Conservation (phyloP, 2,888 invertebrate species). For the Dynastes grantii region DNA sequence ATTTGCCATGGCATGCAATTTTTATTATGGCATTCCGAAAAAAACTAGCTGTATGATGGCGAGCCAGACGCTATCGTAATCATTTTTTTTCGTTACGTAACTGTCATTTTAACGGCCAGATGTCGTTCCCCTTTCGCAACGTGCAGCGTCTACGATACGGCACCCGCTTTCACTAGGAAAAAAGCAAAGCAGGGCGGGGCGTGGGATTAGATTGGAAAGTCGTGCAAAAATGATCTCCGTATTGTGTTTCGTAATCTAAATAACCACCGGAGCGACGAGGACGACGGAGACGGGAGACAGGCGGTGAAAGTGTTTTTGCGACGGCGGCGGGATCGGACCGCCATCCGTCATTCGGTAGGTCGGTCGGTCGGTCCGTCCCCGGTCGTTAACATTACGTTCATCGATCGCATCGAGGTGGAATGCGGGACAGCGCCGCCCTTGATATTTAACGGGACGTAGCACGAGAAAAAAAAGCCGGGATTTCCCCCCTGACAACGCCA, state of each 20-base stretch:
- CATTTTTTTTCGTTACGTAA: constrained; percentile 17
- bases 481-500: constrained; percentile 1
- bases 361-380: constrained; percentile 21
- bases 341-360: constrained; percentile 43
- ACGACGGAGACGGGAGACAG: constrained; percentile 41
- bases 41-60: too few relatives aligned
- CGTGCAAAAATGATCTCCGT: constrained; percentile 42
- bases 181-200: constrained; percentile 27
- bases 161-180: constrained; percentile 24
- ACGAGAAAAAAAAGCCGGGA: constrained; percentile 15
- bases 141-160: constrained; percentile 11
- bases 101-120: constrained; percentile 13
- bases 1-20: too few relatives aligned
- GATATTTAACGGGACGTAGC: constrained; percentile 45
- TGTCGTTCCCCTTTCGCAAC: constrained; percentile 17
- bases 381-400: constrained; percentile 45
- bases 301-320: constrained; percentile 50
- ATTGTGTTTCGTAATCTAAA: constrained; percentile 46
- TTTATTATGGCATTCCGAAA: too few relatives aligned
- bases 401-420: constrained; percentile 43
- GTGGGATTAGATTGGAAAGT: constrained; percentile 44
- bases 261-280: constrained; percentile 47
- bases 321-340: constrained; percentile 28
- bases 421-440: constrained; percentile 49
- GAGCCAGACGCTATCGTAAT: background rate